Conservation (phyloP, 2,113 vertebrate species). For the Psittacula cyanocephala region DNA sequence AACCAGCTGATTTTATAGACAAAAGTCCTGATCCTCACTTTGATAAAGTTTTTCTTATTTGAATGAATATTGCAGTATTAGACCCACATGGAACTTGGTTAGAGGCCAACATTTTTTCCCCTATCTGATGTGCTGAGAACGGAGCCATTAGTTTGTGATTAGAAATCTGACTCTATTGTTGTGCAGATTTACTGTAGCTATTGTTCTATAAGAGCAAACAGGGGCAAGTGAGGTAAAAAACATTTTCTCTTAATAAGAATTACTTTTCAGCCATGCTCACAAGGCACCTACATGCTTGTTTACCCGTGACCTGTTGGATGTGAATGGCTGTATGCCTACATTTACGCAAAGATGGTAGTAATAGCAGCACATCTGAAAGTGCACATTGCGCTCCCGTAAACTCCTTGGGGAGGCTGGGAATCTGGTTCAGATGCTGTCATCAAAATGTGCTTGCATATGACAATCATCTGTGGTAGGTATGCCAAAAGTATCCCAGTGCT, state of each 20-base stretch:
- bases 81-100: constrained; percentile 55
- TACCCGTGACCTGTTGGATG: not conserved
- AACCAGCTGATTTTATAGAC: constrained; percentile 61
- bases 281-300: not conserved
- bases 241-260: not conserved
- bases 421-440: not conserved
- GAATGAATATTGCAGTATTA: constrained; percentile 41
- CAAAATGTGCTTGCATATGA: not conserved
- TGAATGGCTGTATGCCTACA: not conserved
- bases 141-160: constrained; percentile 34
- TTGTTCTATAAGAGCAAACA: not conserved
- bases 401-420: not conserved
- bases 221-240: constrained; percentile 34
- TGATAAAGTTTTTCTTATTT: constrained; percentile 57
- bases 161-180: constrained; percentile 29
- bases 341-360: not conserved
- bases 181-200: constrained; percentile 1
- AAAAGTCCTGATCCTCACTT: constrained; percentile 41
- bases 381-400: not conserved
- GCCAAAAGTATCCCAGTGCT: not conserved
- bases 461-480: not conserved
- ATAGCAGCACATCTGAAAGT: not conserved
- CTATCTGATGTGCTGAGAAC: not conserved
- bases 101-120: not conserved
- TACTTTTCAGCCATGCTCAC: not conserved